Percentiles rank a stretch among this genome's conserved stretches.
Conservation (phyloP, 2,888 invertebrate species). For the Lathronympha strigana region DNA sequence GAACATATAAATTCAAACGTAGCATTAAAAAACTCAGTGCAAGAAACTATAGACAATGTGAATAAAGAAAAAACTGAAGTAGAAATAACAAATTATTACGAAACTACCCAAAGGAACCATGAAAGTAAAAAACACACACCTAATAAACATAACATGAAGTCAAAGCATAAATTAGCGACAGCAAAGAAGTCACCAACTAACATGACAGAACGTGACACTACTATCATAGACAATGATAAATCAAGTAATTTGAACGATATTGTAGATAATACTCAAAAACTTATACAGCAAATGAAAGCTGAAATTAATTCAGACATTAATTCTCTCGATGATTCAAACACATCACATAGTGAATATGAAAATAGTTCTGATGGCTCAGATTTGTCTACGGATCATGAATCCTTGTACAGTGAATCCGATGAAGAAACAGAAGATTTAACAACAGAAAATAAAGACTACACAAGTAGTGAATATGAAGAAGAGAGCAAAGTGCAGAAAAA, state of each 20-base stretch:
- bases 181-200: conserved; percentile 5
- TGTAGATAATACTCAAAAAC: conserved; percentile 84
- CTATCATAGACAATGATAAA: conserved; percentile 55
- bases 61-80: conserved; percentile 1
- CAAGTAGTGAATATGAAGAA: conserved; percentile 58
- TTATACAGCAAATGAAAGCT: conserved; percentile 87
- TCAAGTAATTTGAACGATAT: conserved; percentile 77
- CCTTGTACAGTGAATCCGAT: conserved; percentile 75
- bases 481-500: conserved; percentile 51
- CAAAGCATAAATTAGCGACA: conserved; percentile 6
- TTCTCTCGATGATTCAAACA: conserved; percentile 72
- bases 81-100: neutral
- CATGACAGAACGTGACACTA: conserved; percentile 11
- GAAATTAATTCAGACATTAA: conserved; percentile 86
- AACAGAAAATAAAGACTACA: conserved; percentile 68
- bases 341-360: conserved; percentile 77
- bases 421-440: conserved; percentile 69
- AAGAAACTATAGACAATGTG: neutral
- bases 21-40: neutral
- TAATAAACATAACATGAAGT: conserved; percentile 18
- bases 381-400: conserved; percentile 70
- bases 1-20: neutral
- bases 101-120: neutral
- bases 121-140: neutral
- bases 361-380: conserved; percentile 62